Evolutionary conservation across 2,797 vertebrate species (phyloP), one percentile per base, ranked within the genome.

Genomic region (Hydrolagus colliei): DNA sequence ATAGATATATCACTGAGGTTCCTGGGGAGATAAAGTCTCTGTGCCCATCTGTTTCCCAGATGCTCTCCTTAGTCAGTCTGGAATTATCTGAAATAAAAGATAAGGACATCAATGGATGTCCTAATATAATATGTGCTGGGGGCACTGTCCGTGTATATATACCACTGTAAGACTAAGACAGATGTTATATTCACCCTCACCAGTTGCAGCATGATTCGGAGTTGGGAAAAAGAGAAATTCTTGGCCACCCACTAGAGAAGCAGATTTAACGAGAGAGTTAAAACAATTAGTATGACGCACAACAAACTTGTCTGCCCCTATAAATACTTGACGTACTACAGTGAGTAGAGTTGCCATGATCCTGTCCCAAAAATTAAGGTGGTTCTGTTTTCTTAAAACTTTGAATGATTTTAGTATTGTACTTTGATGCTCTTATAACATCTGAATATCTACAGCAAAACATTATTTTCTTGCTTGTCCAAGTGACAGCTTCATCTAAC

Each of bases 11-110:
- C 79, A 84, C 65, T 71, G 79, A 67, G 27, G 67, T 63, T 52
- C 65, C 32, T 82, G 78, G 27, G 63, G 35, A 68, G 62, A 32
- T 82, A 82, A 68, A 67, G 78, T 68, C 78, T 22, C 62, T 82
- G 63, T 5, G 67, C 27, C 27, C 78, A 82, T 82, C 78, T 71
- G 79, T 35, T 68, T 68, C 65, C 32, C 79, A 84, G 16, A 84
- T 84, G 79, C 41, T 63, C 65, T 84, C 18, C 32, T 18, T 71
- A 82, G 9, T 9, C 63, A 84, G 79, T 84, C 63, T 84, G 41
- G 79, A 68, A n/a, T 84, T 71, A 84, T 82, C 79, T 35, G 16
- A 68, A 68, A 35, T 84, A 41, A 84, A 20, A 11, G 12, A 84
- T 71, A 35, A 35, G 79, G 14, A 20, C 11, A 14, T 7, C 27